A percentile compares a stretch with the other conserved stretches of the same genome.
Evolutionary conservation across 2,797 vertebrate genomes (phyloP).

Genomic region (Bucorvus abyssinicus): DNA sequence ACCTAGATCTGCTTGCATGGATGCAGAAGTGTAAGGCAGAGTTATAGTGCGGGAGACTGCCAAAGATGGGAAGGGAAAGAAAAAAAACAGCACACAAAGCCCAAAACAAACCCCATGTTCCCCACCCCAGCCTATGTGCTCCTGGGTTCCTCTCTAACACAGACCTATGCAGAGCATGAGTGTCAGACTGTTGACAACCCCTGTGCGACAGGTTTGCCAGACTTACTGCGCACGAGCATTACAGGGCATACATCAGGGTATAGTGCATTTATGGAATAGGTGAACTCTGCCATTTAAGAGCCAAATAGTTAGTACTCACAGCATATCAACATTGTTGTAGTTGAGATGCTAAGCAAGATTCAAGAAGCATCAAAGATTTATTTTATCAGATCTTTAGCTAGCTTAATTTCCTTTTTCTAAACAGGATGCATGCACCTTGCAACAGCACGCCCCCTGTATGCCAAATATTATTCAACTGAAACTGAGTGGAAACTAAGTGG

Average conservation of each 20-base stretch:
- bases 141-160: not conserved
- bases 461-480: not conserved
- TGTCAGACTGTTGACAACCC: not conserved
- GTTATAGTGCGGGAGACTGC: not conserved
- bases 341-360: not conserved
- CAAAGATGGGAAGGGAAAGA: not conserved
- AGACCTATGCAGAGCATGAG: not conserved
- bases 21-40: not conserved
- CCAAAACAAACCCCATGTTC: too few relatives aligned
- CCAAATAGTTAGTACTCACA: not conserved
- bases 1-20: not conserved
- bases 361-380: not conserved
- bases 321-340: not conserved
- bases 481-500: not conserved
- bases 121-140: accelerated
- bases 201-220: not conserved
- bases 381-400: not conserved
- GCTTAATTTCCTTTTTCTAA: not conserved
- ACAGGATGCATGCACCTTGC: not conserved
- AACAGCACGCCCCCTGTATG: not conserved
- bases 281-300: not conserved
- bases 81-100: not conserved
- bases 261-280: not conserved
- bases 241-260: accelerated
- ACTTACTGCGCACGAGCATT: accelerated